Conservation (phyloP, 2,888 invertebrate genomes). For the Tachina lurida region DNA sequence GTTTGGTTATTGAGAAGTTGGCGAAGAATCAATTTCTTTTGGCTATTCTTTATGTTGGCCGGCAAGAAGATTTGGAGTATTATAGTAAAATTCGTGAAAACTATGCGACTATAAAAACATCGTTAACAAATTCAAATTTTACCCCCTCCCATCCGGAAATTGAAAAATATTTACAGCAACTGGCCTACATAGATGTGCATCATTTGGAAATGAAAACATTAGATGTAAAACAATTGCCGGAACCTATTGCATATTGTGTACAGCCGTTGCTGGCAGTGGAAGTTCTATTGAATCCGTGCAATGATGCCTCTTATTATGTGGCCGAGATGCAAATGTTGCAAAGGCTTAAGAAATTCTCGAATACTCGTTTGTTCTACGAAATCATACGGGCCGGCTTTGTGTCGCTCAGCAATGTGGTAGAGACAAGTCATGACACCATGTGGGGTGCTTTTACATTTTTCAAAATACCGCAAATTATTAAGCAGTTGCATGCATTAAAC, state of each 20-base stretch:
- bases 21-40: constrained; percentile 89
- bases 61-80: constrained; percentile 90
- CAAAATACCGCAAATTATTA: constrained; percentile 92
- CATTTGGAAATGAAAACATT: constrained; percentile 82
- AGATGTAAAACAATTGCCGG: constrained; percentile 84
- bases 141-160: constrained; percentile 76
- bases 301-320: constrained; percentile 90
- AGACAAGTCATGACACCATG: constrained; percentile 92
- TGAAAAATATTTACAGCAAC: constrained; percentile 79
- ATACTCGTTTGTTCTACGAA: constrained; percentile 93
- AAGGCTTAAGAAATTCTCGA: constrained; percentile 91
- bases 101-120: constrained; percentile 83
- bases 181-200: constrained; percentile 80
- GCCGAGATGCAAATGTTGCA: constrained; percentile 93
- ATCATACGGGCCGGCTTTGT: constrained; percentile 94
- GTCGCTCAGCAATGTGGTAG: constrained; percentile 93
- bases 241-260: constrained; percentile 88
- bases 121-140: constrained; percentile 79
- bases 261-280: constrained; percentile 93
- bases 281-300: constrained; percentile 92
- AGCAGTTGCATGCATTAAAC: constrained; percentile 86
- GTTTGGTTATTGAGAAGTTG: constrained; percentile 87
- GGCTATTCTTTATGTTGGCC: constrained; percentile 92
- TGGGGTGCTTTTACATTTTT: constrained; percentile 98
- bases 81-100: constrained; percentile 88